Conservation (phyloP, 2,797 vertebrate species). For the Spea hammondii region DNA sequence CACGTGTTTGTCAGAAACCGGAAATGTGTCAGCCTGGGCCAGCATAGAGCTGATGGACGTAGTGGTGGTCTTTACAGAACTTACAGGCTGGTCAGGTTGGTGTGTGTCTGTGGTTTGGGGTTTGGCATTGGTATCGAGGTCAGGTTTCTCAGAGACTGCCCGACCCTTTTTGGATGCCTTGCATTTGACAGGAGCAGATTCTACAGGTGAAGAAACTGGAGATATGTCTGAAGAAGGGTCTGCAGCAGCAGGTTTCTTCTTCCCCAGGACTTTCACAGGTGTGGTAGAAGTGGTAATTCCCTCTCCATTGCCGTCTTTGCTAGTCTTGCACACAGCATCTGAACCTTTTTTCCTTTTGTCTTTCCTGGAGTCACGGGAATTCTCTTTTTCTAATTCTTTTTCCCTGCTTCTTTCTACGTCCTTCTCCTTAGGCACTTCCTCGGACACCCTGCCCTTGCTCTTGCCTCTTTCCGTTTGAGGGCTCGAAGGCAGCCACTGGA, state of each 20-base stretch:
- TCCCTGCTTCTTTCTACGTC: conserved; percentile 77
- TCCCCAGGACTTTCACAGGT: conserved; percentile 80
- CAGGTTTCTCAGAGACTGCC: conserved; percentile 70
- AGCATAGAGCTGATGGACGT: conserved; percentile 86
- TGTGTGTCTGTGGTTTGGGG: conserved; percentile 63
- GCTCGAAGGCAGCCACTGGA: conserved; percentile 83
- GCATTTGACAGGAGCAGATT: conserved; percentile 75
- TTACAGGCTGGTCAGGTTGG: conserved; percentile 64
- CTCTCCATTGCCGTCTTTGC: conserved; percentile 73
- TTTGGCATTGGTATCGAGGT: conserved; percentile 67
- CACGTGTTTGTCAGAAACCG: conserved; percentile 89
- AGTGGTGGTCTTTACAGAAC: conserved; percentile 76
- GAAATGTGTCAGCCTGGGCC: conserved; percentile 89
- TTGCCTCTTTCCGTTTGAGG: conserved; percentile 72
- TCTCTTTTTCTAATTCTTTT: conserved; percentile 91
- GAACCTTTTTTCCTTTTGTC: conserved; percentile 85
- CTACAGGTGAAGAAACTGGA: conserved; percentile 65
- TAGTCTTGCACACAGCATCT: conserved; percentile 66
- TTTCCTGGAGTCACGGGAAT: conserved; percentile 83
- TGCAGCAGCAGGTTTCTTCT: conserved; percentile 76
- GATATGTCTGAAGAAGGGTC: conserved; percentile 70
- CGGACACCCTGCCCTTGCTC: conserved; percentile 75
- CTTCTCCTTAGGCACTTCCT: conserved; percentile 75
- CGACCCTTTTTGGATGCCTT: conserved; percentile 84
- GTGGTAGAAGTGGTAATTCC: conserved; percentile 75